Evolutionary conservation across 2,113 vertebrate species (phyloP).

Genomic region (Myocastor coypus): DNA sequence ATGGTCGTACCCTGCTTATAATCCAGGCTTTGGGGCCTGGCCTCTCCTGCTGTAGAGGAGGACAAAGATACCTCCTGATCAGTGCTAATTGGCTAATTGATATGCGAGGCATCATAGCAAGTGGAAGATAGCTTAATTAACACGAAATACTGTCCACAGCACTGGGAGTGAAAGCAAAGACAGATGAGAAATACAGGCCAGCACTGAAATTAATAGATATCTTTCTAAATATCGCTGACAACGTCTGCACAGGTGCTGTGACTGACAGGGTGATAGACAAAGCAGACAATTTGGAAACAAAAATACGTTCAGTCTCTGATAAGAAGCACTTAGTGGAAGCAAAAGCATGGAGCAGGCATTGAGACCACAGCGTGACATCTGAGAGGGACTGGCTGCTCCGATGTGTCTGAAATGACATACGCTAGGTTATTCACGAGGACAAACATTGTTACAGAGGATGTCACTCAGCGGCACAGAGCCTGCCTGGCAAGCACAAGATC

Average conservation of each 20-base stretch:
- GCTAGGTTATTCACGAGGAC: background rate
- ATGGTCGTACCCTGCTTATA: background rate
- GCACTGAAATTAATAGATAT: slow-evolving; percentile 42
- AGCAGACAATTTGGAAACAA: background rate
- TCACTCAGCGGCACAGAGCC: too few relatives aligned
- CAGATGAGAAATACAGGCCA: slow-evolving; percentile 36
- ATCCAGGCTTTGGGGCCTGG: background rate
- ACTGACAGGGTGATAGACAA: background rate
- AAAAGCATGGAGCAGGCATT: background rate
- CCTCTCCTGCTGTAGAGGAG: slow-evolving; percentile 17
- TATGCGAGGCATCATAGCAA: slow-evolving; percentile 69
- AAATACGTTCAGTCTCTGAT: background rate
- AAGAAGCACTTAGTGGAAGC: background rate
- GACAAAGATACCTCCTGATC: slow-evolving; percentile 61
- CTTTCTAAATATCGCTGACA: background rate
- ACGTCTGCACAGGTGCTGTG: background rate
- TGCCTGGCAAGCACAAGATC: too few relatives aligned
- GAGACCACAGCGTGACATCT: background rate
- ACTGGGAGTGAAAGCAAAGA: slow-evolving; percentile 26
- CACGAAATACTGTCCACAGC: slow-evolving; percentile 66
- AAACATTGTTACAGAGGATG: background rate
- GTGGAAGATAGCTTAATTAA: slow-evolving; percentile 72
- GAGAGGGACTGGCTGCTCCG: background rate
- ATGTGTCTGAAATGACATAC: background rate
- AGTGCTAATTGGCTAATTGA: slow-evolving; percentile 76